Conservation (phyloP, 1,140 invertebrate species). For the Ridgeia piscesae region DNA sequence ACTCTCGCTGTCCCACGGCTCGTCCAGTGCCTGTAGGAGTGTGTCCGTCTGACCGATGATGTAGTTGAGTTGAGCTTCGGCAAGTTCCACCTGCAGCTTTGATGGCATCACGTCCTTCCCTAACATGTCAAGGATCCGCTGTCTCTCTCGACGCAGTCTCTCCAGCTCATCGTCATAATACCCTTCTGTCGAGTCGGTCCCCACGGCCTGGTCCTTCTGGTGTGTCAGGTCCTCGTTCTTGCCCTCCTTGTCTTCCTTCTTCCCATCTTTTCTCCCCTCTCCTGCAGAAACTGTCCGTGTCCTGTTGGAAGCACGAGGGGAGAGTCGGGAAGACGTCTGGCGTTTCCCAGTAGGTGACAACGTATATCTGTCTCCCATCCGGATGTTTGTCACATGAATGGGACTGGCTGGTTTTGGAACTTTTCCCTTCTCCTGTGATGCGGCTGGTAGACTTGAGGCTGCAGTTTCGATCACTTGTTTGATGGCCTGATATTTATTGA, state of each 20-base stretch:
- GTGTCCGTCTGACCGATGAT: constrained; percentile 52
- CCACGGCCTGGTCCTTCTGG: constrained; percentile 27
- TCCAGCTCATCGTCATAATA: constrained; percentile 43
- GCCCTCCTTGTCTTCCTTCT: background rate
- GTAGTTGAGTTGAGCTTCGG: constrained; percentile 53
- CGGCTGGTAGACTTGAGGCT: background rate
- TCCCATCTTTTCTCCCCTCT: background rate
- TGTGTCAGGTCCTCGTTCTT: background rate
- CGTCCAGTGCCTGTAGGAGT: constrained; percentile 45
- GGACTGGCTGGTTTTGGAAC: background rate
- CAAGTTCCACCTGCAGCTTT: constrained; percentile 48
- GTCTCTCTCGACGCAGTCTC: constrained; percentile 43
- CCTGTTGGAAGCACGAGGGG: background rate
- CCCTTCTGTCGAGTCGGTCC: constrained; percentile 26
- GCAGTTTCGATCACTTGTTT: background rate
- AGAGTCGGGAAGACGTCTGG: background rate
- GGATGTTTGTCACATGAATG: background rate
- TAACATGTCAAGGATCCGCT: constrained; percentile 49
- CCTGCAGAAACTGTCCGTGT: background rate
- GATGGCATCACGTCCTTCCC: constrained; percentile 47
- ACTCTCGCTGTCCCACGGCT: constrained; percentile 25
- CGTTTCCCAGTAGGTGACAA: background rate
- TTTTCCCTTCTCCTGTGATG: background rate
- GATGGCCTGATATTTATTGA: constrained; percentile 8
- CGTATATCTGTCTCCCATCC: background rate